Percentiles rank a stretch among this genome's conserved stretches.
Conservation (phyloP, 2,797 vertebrate genomes). For the Sebastes kiyomatsui region DNA sequence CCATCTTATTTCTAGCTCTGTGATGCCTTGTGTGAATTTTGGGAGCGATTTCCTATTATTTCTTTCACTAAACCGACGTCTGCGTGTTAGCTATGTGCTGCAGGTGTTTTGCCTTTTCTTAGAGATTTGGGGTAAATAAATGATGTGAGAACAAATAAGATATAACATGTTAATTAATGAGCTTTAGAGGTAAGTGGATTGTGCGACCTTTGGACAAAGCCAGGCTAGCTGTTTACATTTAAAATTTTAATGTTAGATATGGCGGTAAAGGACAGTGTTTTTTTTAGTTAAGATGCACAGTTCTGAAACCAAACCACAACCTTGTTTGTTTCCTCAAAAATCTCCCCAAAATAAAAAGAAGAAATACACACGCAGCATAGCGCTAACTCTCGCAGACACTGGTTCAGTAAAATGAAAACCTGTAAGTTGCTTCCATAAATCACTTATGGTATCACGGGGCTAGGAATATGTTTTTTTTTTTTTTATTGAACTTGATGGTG, state of each 20-base stretch:
- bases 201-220: no score
- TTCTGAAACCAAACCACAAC: background rate
- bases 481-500: conserved; percentile 36
- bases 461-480: background rate
- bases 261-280: background rate
- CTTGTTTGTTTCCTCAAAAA: background rate
- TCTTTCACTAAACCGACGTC: background rate
- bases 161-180: no score
- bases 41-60: background rate
- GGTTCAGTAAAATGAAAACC: background rate
- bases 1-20: background rate
- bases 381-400: no score
- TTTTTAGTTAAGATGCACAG: background rate
- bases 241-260: no score
- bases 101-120: background rate
- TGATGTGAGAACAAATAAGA: no score
- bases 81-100: background rate
- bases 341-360: no score
- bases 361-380: no score
- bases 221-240: no score
- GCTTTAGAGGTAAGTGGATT: no score
- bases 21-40: background rate
- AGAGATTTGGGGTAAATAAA: background rate
- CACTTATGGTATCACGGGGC: background rate
- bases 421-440: background rate